phyloP scores from a whole-genome alignment of 2,113 vertebrate species.

The Anhinga anhinga region DNA sequence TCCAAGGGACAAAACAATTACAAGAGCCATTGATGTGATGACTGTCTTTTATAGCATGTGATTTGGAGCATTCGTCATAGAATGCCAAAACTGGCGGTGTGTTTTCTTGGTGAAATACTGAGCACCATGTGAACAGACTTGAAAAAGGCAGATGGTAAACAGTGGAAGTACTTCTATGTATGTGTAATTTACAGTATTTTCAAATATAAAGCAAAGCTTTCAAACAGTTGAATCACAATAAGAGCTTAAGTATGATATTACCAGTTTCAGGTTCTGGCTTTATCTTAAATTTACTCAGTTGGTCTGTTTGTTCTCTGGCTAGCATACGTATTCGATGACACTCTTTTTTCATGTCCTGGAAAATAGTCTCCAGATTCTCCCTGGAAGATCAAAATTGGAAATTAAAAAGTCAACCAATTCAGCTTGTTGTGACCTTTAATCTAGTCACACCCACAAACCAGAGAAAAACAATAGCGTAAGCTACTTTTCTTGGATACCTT shows the following conservation, averaged over 20 bases:
- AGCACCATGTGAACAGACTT: constrained; percentile 61
- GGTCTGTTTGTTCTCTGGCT: constrained; percentile 89
- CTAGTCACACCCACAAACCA: not conserved
- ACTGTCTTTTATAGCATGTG: constrained; percentile 59
- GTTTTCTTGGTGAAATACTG: constrained; percentile 54
- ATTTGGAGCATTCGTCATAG: constrained; percentile 56
- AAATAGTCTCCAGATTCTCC: constrained; percentile 82
- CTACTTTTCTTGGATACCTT: constrained; percentile 14
- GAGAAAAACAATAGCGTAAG: constrained; percentile 11
- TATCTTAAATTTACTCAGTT: constrained; percentile 87
- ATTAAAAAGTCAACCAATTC: constrained; percentile 40
- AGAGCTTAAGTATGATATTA: constrained; percentile 78
- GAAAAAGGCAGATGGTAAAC: constrained; percentile 67
- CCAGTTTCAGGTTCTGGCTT: constrained; percentile 83
- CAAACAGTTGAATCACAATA: constrained; percentile 70
- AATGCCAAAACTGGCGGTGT: constrained; percentile 61
- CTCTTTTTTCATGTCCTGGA: constrained; percentile 90
- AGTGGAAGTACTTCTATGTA: constrained; percentile 62
- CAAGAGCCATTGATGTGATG: constrained; percentile 56
- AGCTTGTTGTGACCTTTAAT: constrained; percentile 37
- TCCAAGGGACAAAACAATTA: constrained; percentile 65
- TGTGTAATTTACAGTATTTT: constrained; percentile 70
- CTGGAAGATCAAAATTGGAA: constrained; percentile 76
- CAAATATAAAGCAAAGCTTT: constrained; percentile 70
- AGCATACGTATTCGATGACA: constrained; percentile 88